A percentile compares a stretch with the other conserved stretches of the same genome.
These are phyloP conservation scores for Alfaro cultratus DNA, from an alignment of 2,797 vertebrate genomes.

Conservation along the genomic window DNA sequence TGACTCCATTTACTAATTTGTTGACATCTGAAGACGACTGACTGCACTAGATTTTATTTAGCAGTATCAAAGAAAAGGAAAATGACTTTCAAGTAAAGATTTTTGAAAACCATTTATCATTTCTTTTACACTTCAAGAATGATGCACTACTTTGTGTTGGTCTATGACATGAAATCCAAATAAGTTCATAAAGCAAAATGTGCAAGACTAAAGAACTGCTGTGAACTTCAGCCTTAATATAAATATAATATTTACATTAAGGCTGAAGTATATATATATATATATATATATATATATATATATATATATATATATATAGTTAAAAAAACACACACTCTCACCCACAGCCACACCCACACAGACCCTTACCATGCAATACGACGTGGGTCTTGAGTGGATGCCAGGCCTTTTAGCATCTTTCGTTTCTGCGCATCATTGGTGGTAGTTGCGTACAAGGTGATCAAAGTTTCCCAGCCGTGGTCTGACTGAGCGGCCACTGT, in stretches of 20 bases:
- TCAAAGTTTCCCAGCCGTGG: slow-evolving; percentile 82
- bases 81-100: neutral
- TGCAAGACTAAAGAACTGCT: neutral
- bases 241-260: too few species aligned
- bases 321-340: neutral
- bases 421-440: slow-evolving; percentile 87
- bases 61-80: neutral
- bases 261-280: too few species aligned
- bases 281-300: neutral
- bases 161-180: neutral
- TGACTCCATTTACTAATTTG: neutral
- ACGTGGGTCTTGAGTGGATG: slow-evolving; percentile 84
- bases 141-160: neutral
- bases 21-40: neutral
- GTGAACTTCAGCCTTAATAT: neutral
- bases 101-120: neutral
- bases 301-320: too few species aligned
- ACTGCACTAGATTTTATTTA: neutral
- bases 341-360: neutral
- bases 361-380: slow-evolving; percentile 84
- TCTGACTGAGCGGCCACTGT: slow-evolving; percentile 85
- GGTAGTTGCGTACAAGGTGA: slow-evolving; percentile 71
- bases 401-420: slow-evolving; percentile 88
- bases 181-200: neutral
- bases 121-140: neutral